These are phyloP conservation scores for Esox masquinongy DNA, from an alignment of 2,797 vertebrate genomes.

Conservation along the genomic window DNA sequence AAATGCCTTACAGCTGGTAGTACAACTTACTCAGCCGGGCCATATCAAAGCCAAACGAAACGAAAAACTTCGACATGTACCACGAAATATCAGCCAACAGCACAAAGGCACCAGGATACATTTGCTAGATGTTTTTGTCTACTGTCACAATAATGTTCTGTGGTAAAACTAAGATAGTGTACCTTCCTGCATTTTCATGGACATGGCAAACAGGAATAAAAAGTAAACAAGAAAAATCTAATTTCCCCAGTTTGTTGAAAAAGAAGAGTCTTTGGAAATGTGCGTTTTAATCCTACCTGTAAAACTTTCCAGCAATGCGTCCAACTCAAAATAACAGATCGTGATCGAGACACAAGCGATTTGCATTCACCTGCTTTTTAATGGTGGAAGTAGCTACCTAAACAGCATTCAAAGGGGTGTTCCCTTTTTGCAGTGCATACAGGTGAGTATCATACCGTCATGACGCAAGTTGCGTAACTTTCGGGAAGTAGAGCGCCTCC, in stretches of 20 bases:
- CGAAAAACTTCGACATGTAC: background rate
- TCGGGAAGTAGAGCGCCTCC: slow-evolving; percentile 20
- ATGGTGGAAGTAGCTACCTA: slow-evolving; percentile 24
- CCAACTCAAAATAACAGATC: background rate
- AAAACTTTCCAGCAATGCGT: background rate
- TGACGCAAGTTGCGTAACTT: slow-evolving; percentile 23
- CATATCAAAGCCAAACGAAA: background rate
- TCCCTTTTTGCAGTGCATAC: slow-evolving; percentile 19
- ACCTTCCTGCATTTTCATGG: too few species aligned
- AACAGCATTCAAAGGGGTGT: slow-evolving; percentile 46
- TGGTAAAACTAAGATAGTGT: too few species aligned
- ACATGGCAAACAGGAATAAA: too few species aligned
- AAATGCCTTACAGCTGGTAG: background rate
- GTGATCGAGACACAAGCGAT: background rate
- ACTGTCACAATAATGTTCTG: too few species aligned
- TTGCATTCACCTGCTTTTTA: background rate
- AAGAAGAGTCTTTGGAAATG: background rate
- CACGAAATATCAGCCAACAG: too few species aligned
- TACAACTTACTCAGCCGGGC: background rate
- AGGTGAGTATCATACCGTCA: slow-evolving; percentile 66
- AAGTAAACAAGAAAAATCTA: too few species aligned
- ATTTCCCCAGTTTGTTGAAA: background rate
- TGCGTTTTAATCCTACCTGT: background rate
- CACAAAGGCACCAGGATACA: background rate
- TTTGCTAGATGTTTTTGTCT: background rate